Percentiles rank a stretch among this genome's conserved stretches.
Evolutionary conservation across 2,888 invertebrate genomes (phyloP).

Genomic region (Pterostichus niger): DNA sequence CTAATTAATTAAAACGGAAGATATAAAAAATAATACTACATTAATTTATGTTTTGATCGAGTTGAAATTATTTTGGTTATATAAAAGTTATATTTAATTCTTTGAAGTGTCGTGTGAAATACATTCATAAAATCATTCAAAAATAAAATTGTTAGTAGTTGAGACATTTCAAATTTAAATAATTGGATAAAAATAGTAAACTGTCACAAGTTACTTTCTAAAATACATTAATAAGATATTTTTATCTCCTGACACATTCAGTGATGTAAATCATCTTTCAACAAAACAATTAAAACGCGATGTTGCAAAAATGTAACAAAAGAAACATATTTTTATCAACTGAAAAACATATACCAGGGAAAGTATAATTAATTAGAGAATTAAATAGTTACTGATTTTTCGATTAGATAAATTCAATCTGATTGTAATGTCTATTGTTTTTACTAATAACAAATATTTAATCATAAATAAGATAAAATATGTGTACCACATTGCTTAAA

Average conservation of each 20-base stretch:
- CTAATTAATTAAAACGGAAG: background rate
- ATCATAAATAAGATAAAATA: constrained; percentile 36
- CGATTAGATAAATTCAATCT: constrained; percentile 41
- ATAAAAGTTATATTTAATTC: constrained; percentile 28
- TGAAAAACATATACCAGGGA: background rate
- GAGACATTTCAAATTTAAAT: constrained; percentile 38
- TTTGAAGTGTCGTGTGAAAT: constrained; percentile 23
- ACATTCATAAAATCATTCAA: constrained; percentile 28
- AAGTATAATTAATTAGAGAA: background rate
- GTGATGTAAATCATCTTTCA: constrained; percentile 43
- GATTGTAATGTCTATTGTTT: background rate
- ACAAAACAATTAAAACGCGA: constrained; percentile 29
- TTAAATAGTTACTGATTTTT: constrained; percentile 1
- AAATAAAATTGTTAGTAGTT: background rate
- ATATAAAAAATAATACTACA: background rate
- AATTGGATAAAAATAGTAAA: constrained; percentile 46
- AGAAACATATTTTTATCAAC: background rate
- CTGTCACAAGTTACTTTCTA: constrained; percentile 38
- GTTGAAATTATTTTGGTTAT: background rate
- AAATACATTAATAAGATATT: constrained; percentile 39
- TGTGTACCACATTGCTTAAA: constrained; percentile 64
- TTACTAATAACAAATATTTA: background rate
- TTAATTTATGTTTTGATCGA: too few species aligned
- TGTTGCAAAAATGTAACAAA: background rate
- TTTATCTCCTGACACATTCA: constrained; percentile 52